Evolutionary conservation across 2,888 invertebrate species (phyloP), one percentile per base, ranked within the genome.

Genomic region (Eilema sororculum): DNA sequence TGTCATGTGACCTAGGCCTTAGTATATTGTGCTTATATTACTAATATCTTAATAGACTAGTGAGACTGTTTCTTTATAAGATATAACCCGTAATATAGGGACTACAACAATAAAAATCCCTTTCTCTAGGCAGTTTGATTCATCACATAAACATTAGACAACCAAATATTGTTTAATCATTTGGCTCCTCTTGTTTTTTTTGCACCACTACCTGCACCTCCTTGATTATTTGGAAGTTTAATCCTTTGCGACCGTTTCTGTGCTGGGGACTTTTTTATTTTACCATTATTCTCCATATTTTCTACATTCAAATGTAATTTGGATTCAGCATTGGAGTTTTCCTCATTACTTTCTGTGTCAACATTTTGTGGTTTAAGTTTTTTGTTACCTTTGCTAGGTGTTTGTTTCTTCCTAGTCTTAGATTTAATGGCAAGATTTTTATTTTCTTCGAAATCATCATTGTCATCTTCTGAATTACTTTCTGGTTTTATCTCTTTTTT

Each of bases 401-500:
- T 73, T 1, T 71, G 28, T 74, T 78, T 75, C 9, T 72, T 80
- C 66, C 67, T 67, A 20, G 64, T 66, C 52, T 59, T 71, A 60
- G 69, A 12, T 69, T 73, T 69, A 66, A 68, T 72, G 20, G 67
- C 28, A 24, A 73, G 24, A 46, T 71, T 65, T 24, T 74, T 66
- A 66, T 61, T 65, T 69, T 74, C 67, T 65, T 78, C 69, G 74
- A 83, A 79, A 75, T 80, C 75, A 67, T 81, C 72, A n/a, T 69
- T 75, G 70, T 81, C 77, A 68, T 76, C 69, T 70, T 66, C 57
- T 25, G 25, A 13, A 4, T 63, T 68, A 20, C 20, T 59, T 58
- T 68, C 58, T 37, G n/a, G 10, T 68, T 69, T 69, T 61, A 60
- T 33, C 52, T 68, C 63, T 28, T 78, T 80, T 41, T 76, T 81